A percentile compares a stretch with the other conserved stretches of the same genome.
Evolutionary conservation across 2,888 invertebrate genomes (phyloP).

Genomic region (Aleiodes leptofemur): DNA sequence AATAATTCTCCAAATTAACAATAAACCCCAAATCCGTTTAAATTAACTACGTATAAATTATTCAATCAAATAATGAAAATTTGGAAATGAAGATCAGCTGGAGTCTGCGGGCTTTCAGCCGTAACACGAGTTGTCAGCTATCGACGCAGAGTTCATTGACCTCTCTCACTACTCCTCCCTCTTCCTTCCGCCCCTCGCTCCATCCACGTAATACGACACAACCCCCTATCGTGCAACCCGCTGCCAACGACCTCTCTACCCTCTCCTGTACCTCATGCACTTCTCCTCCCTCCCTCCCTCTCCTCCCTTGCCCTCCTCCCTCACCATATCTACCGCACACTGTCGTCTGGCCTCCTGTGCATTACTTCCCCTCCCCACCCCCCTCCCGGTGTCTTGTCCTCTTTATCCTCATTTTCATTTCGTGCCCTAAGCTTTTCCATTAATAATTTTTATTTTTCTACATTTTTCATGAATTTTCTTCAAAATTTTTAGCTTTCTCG

Average conservation of each 20-base stretch:
- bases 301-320: constrained; percentile 49
- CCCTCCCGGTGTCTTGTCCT: constrained; percentile 33
- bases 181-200: constrained; percentile 50
- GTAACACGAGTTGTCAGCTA: constrained; percentile 62
- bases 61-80: too few species aligned
- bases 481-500: too few species aligned
- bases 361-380: constrained; percentile 34
- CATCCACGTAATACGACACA: constrained; percentile 39
- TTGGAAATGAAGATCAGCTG: constrained; percentile 44
- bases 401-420: constrained; percentile 36
- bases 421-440: neutral
- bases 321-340: constrained; percentile 47
- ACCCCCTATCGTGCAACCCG: constrained; percentile 50
- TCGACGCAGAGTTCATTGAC: constrained; percentile 72
- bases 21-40: too few species aligned
- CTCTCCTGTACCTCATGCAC: constrained; percentile 48
- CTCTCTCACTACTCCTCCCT: constrained; percentile 65
- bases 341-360: constrained; percentile 41
- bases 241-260: constrained; percentile 57
- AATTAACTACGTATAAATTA: too few species aligned
- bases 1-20: too few species aligned
- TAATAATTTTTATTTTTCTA: too few species aligned
- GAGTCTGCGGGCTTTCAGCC: constrained; percentile 44
- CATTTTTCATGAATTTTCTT: too few species aligned
- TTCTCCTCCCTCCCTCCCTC: constrained; percentile 49